Base-by-base conservation (phyloP, 2,888 invertebrate species). In the Drosophila algonquin region DNA sequence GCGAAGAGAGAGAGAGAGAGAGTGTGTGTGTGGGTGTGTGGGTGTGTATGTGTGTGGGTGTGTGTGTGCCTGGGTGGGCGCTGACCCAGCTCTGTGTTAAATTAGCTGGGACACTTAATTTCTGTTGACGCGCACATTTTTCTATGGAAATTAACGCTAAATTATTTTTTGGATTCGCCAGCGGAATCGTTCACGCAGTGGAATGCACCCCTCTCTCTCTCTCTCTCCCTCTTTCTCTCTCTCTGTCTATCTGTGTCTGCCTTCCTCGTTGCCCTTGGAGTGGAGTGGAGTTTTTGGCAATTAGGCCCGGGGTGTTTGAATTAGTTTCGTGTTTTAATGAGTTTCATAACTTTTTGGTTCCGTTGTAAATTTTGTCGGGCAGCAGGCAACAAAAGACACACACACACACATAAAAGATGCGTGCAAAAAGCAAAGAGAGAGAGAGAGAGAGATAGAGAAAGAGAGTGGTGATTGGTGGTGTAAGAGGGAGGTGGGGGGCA, bases 31-130 rank as follows among this genome's bases (percentile, higher is more conserved):
- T 18, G 18, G 18, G 48, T 35, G 56, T 48, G 56, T 21, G 21
- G 45, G 56, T 18, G 48, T 35, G 56, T 48, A 53, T 21, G 21
- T 48, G 56, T 18, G 48, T 35, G 56, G 45, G 56, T 21, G 21
- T 48, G 53, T 24, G 54, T 47, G 51, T 35, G 35, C 5, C n/a
- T 40, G 35, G 69, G 75, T 40, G 35, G 69, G 75, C 59, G 61
- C 73, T 74, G 64, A 57, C 65, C 71, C 70, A 70, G 45, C 58
- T 53, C 73, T 77, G 85, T 74, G 82, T 86, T 83, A 83, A 83
- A 88, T 83, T 83, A 88, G 88, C 88, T 83, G 83, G 86, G 88
- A 83, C 83, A 88, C 86, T 83, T 83, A 88, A 83, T 83, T 83
- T 83, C 88, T 83, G 83, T 83, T 83, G 83, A 83, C 83, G 83